Conservation (phyloP, 1,140 invertebrate genomes). For the Drosophila mojavensis region DNA sequence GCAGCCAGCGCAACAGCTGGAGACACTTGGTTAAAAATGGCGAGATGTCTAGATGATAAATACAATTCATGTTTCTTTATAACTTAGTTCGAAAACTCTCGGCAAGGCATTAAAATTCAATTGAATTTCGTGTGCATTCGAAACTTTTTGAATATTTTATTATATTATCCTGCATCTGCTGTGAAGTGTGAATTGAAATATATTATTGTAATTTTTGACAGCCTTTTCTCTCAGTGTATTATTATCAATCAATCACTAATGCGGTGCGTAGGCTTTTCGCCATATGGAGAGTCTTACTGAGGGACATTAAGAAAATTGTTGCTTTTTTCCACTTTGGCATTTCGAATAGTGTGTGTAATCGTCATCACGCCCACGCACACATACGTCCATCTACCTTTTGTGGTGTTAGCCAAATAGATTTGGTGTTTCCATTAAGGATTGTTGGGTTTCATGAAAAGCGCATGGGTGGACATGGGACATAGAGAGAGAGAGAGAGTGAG, state of each 20-base stretch:
- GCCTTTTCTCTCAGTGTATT: slow-evolving; percentile 5
- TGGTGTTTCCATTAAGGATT: slow-evolving; percentile 6
- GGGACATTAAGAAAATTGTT: slow-evolving; percentile 21
- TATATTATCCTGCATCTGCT: too few species aligned
- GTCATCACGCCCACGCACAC: neutral
- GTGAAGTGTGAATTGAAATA: too few species aligned
- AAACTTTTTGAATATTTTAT: neutral
- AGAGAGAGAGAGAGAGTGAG: too few species aligned
- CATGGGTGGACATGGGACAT: neutral
- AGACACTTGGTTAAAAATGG: neutral
- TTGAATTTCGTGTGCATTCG: neutral
- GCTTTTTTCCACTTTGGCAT: slow-evolving; percentile 9
- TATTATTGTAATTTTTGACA: too few species aligned
- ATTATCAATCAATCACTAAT: slow-evolving; percentile 44
- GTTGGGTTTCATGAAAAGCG: slow-evolving; percentile 28
- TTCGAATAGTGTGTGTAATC: slow-evolving; percentile 24
- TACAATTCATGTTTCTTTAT: too few species aligned
- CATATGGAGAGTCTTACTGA: slow-evolving; percentile 15
- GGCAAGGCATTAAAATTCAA: too few species aligned
- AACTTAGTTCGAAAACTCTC: too few species aligned
- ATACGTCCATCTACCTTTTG: neutral
- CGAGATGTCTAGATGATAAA: too few species aligned
- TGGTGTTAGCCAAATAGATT: slow-evolving; percentile 8
- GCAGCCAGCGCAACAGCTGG: slow-evolving; percentile 19
- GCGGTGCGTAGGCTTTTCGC: slow-evolving; percentile 14